Evolutionary conservation across 1,140 invertebrate genomes (phyloP).

Genomic region (Dendrolimus punctatus): DNA sequence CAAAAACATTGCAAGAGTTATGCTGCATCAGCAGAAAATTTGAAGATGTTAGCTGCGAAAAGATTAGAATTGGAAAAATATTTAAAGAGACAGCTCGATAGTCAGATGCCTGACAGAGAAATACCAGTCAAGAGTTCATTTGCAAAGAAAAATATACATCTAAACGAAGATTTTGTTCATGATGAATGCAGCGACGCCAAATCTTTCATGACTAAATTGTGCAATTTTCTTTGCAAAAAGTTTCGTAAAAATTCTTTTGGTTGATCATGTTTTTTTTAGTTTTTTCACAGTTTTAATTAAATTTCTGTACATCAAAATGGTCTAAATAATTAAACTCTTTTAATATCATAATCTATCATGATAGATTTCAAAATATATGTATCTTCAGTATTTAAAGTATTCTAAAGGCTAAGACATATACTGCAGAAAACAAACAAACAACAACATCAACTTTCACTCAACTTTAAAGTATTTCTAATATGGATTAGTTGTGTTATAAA

Average conservation of each 20-base stretch:
- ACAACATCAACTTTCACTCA: no score
- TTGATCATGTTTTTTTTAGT: slow-evolving; percentile 5
- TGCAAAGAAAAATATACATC: slow-evolving; percentile 50
- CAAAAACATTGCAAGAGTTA: slow-evolving; percentile 11
- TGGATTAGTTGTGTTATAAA: no score
- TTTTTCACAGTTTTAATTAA: no score
- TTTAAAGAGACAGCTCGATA: slow-evolving; percentile 15
- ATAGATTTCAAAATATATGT: no score
- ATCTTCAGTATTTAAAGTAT: no score
- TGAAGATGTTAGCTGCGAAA: slow-evolving; percentile 40
- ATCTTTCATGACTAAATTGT: slow-evolving; percentile 50
- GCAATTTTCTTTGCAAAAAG: slow-evolving; percentile 50
- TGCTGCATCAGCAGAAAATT: slow-evolving; percentile 46
- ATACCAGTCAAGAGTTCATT: slow-evolving; percentile 48
- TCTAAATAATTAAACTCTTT: no score
- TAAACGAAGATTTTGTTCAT: slow-evolving; percentile 32
- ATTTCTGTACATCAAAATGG: no score
- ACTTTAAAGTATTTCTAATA: no score
- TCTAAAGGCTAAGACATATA: no score
- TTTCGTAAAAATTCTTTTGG: slow-evolving; percentile 31
- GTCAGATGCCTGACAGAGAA: slow-evolving; percentile 27
- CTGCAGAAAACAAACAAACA: no score
- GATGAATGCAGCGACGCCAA: slow-evolving; percentile 21
- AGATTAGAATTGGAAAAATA: slow-evolving; percentile 37
- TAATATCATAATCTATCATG: no score